These are phyloP conservation scores for Amaurobius ferox DNA, from an alignment of 2,888 invertebrate genomes.

Conservation along the genomic window DNA sequence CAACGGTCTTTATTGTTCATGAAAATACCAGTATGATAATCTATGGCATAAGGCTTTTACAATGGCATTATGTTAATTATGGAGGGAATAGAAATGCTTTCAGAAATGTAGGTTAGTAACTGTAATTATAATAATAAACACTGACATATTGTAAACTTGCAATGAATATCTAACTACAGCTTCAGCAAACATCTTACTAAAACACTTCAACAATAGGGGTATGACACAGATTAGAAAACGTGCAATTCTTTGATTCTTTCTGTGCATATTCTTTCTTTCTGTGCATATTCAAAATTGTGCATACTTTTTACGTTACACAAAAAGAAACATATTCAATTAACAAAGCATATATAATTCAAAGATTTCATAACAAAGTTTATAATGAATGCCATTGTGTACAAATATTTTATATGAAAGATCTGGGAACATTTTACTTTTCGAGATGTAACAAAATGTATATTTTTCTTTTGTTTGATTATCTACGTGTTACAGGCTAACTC, in stretches of 20 bases:
- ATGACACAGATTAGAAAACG: neutral
- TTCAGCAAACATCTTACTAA: conserved; percentile 6
- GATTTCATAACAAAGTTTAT: neutral
- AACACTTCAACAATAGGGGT: conserved; percentile 12
- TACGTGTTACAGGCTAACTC: too few relatives aligned
- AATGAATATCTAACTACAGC: conserved; percentile 16
- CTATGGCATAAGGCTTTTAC: conserved; percentile 67
- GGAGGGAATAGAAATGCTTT: conserved; percentile 60
- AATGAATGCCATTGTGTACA: too few relatives aligned
- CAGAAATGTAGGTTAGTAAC: conserved; percentile 12
- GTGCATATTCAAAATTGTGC: neutral
- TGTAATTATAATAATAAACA: conserved; percentile 21
- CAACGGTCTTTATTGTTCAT: conserved; percentile 68
- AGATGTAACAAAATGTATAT: too few relatives aligned
- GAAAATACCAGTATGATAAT: conserved; percentile 66
- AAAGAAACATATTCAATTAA: neutral
- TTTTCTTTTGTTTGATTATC: too few relatives aligned
- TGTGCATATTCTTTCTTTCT: too few relatives aligned
- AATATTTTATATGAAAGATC: too few relatives aligned
- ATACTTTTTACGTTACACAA: neutral
- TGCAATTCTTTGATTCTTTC: neutral
- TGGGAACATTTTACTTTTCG: too few relatives aligned
- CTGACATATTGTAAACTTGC: conserved; percentile 3
- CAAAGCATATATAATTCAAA: neutral
- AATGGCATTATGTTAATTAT: conserved; percentile 38